A percentile compares a stretch with the other conserved stretches of the same genome.
Evolutionary conservation across 2,113 vertebrate species (phyloP).

Genomic region (Saccopteryx bilineata): DNA sequence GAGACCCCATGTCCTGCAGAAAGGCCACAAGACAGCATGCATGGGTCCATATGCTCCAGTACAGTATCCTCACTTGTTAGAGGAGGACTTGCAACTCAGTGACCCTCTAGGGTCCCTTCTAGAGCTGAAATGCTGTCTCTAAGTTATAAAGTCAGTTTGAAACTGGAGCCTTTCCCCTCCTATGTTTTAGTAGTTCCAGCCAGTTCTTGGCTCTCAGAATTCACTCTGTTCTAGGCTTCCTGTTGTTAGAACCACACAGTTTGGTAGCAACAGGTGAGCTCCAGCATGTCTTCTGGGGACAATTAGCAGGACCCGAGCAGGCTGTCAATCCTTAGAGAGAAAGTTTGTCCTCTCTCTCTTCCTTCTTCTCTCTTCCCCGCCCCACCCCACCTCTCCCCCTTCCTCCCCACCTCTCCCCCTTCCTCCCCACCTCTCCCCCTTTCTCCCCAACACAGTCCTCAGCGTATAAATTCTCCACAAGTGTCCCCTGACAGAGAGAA

Average conservation of each 20-base stretch:
- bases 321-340: neutral
- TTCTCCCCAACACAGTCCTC: neutral
- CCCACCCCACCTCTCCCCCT: neutral
- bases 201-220: conserved; percentile 25
- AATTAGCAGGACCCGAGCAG: neutral
- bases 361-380: rapidly evolving
- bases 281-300: neutral
- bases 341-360: neutral
- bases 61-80: neutral
- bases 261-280: conserved; percentile 37
- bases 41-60: neutral
- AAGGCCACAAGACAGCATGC: neutral
- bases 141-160: neutral
- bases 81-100: neutral
- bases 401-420: neutral
- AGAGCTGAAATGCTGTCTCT: neutral
- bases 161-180: neutral
- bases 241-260: conserved; percentile 54
- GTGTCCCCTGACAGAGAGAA: neutral
- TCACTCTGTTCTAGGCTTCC: conserved; percentile 57
- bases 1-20: neutral
- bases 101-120: neutral
- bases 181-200: neutral
- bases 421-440: neutral
- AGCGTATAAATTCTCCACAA: neutral